Base-by-base conservation (phyloP, 2,113 vertebrate genomes). In the Coryphaenoides rupestris region DNA sequence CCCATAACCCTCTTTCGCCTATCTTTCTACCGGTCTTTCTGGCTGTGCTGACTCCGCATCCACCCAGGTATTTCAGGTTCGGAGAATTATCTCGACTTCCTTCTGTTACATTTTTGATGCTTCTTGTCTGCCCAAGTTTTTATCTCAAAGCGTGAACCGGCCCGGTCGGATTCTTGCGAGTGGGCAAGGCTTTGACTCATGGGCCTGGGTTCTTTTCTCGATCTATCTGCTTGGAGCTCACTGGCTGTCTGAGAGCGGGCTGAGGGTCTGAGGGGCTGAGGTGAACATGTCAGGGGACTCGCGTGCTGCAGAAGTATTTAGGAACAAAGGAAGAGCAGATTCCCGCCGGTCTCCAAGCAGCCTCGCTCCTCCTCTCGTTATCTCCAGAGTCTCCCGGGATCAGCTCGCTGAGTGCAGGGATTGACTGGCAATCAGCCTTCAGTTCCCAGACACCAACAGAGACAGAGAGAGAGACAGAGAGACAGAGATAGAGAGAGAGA, bases 251-350 rank as follows among this genome's bases (percentile, higher is more conserved):
- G 28, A 2, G n/a, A 40, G 33, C 33, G 52, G 65, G n/a, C n/a
- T n/a, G n/a, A n/a, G n/a, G n/a, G n/a, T n/a, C n/a, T n/a, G n/a
- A n/a, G n/a, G 1, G 10, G 45, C 21, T 47, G 70, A 82, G 81
- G 76, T 82, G 72, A 86, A 68, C 59, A 52, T 82, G 75, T 83
- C 82, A 65, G 58, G 80, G 80, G 82, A 86, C 75, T 86, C 84
- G 87, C 84, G 84, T 88, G 87, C 86, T 68, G 72, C 58, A 59
- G 21, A 78, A 74, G 79, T 84, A 89, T 87, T 81, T 84, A 56
- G 45, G 67, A 82, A 86, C 84, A 88, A 87, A 88, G 73, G 69
- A 76, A 68, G 73, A n/a, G 64, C 73, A 83, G 78, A 88, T 82
- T 77, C 74, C 65, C 28, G 66, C 77, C 69, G 68, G 60, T 70